These are phyloP conservation scores for Coremacera marginata DNA, from an alignment of 2,888 invertebrate species.

Conservation along the genomic window DNA sequence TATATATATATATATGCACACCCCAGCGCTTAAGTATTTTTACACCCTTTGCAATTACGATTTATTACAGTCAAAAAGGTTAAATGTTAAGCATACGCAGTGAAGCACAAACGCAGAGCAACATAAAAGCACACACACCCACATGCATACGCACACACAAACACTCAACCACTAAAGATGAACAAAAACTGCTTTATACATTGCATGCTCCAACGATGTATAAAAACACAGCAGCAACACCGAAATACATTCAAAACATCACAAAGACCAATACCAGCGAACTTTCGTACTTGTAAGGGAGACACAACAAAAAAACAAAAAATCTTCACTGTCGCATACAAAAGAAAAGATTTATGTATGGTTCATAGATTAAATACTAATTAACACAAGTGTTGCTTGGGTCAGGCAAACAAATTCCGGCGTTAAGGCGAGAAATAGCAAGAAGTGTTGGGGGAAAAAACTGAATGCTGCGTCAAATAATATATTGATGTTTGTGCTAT, in stretches of 20 bases:
- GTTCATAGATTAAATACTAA: conserved; percentile 65
- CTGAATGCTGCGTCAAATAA: not conserved
- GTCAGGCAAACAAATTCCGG: not conserved
- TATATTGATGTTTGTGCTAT: not conserved
- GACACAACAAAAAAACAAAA: not conserved
- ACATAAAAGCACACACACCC: not conserved
- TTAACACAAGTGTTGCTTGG: conserved; percentile 56
- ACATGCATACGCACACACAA: not conserved
- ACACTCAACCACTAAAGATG: not conserved
- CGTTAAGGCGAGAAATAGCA: no score
- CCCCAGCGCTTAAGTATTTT: not conserved
- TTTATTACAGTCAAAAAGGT: conserved; percentile 9
- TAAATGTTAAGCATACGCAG: conserved; percentile 14
- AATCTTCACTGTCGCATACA: not conserved
- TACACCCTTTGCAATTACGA: conserved; percentile 2
- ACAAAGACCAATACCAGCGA: not conserved
- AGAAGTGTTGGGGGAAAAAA: no score
- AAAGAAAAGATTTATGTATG: conserved; percentile 38
- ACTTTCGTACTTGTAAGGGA: not conserved
- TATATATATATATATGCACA: not conserved
- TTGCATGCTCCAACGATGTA: not conserved
- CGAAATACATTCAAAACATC: not conserved
- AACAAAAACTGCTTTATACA: not conserved
- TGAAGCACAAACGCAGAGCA: conserved; percentile 14
- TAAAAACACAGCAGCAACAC: not conserved